Percentiles rank a stretch among this genome's conserved stretches.
Conservation (phyloP, 1,140 invertebrate species). For the Whitmania pigra region DNA sequence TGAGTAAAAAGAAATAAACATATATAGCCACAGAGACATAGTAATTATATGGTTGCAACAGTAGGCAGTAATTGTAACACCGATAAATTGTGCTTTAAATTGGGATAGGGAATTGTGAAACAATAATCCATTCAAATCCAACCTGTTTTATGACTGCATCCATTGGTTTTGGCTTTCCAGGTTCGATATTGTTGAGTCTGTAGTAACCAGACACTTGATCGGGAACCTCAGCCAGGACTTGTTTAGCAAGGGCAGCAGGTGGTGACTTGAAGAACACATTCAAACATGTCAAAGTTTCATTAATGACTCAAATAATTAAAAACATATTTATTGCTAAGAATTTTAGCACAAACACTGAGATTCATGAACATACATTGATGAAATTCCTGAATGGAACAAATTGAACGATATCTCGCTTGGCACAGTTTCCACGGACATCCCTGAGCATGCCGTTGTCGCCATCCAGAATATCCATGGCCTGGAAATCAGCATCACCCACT, state of each 20-base stretch:
- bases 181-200: conserved; percentile 29
- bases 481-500: conserved; percentile 39
- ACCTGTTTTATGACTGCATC: conserved; percentile 2
- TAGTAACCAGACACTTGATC: conserved; percentile 43
- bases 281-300: not conserved
- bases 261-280: conserved; percentile 28
- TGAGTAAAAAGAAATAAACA: too few species aligned
- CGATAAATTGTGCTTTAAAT: not conserved
- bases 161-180: conserved; percentile 13
- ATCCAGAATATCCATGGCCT: conserved; percentile 26
- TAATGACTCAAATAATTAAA: not conserved
- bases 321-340: not conserved
- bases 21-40: too few species aligned
- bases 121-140: not conserved
- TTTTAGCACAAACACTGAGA: not conserved
- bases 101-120: not conserved
- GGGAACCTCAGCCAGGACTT: conserved; percentile 52
- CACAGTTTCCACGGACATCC: conserved; percentile 19
- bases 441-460: conserved; percentile 25
- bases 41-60: too few species aligned
- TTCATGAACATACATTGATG: conserved; percentile 30
- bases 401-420: conserved; percentile 26
- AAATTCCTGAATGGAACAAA: conserved; percentile 47
- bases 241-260: conserved; percentile 43
- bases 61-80: not conserved